Conservation (phyloP, 2,797 vertebrate species). For the Naso thynnoides region DNA sequence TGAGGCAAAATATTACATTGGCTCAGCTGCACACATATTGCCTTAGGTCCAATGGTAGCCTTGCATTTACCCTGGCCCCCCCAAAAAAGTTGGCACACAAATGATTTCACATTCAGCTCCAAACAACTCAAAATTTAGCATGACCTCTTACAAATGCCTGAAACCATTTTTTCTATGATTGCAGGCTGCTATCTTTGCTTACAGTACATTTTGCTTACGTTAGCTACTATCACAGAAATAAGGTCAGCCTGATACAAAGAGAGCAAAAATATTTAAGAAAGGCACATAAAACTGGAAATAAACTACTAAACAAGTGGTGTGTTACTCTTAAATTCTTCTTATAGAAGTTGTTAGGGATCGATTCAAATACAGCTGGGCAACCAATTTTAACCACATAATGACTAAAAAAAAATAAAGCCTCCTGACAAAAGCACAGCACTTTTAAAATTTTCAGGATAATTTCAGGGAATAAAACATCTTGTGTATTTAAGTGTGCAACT, state of each 20-base stretch:
- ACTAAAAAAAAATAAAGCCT: no score
- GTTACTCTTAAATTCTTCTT: neutral
- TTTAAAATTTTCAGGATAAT: no score
- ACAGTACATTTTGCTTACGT: constrained; percentile 3
- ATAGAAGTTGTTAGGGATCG: no score
- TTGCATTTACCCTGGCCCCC: constrained; percentile 48
- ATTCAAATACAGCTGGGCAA: no score
- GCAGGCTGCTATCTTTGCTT: neutral
- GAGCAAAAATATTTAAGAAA: constrained; percentile 1
- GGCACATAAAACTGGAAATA: neutral
- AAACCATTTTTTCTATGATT: constrained; percentile 34
- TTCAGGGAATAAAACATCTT: no score
- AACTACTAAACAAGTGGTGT: neutral
- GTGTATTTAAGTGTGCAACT: no score
- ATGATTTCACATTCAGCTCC: constrained; percentile 46
- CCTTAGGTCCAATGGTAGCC: constrained; percentile 59
- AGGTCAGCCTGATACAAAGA: constrained; percentile 9
- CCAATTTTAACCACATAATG: no score
- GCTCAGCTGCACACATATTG: constrained; percentile 62
- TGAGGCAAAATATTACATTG: constrained; percentile 53
- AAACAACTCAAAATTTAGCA: constrained; percentile 43
- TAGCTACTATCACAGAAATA: constrained; percentile 2
- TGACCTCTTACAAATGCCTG: constrained; percentile 34
- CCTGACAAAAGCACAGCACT: no score
- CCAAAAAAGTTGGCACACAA: constrained; percentile 31